Evolutionary conservation across 2,888 invertebrate genomes (phyloP).

Genomic region (Eilema caniola): DNA sequence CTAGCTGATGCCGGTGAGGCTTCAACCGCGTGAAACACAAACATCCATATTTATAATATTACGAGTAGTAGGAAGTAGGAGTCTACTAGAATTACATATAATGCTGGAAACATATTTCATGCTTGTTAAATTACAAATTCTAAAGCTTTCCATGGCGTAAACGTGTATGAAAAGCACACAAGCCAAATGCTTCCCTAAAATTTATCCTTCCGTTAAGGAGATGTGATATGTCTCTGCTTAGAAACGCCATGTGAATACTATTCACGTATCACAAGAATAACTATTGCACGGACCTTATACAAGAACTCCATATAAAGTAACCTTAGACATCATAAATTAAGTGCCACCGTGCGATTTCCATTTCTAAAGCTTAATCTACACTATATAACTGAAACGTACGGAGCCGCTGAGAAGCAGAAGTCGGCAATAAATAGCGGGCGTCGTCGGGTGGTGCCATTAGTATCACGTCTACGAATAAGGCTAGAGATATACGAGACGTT

Average conservation of each 20-base stretch:
- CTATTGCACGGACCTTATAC: slow-evolving; percentile 3
- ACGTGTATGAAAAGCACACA: neutral
- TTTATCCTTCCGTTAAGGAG: neutral
- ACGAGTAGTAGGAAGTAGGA: no score
- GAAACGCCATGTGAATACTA: neutral
- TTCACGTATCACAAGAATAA: slow-evolving; percentile 3
- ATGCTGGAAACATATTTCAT: neutral
- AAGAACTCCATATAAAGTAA: slow-evolving; percentile 17
- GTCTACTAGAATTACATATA: no score
- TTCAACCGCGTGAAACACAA: no score
- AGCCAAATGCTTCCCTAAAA: neutral
- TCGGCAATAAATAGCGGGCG: slow-evolving; percentile 53
- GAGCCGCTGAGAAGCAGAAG: slow-evolving; percentile 48
- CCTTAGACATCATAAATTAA: slow-evolving; percentile 39
- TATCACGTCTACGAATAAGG: slow-evolving; percentile 55
- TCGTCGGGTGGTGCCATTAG: slow-evolving; percentile 60
- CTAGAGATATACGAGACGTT: slow-evolving; percentile 30
- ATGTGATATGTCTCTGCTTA: neutral
- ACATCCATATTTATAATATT: no score
- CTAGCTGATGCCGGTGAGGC: no score
- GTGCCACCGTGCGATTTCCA: slow-evolving; percentile 34
- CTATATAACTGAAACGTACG: slow-evolving; percentile 50
- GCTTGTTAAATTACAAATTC: neutral
- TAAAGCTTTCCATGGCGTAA: neutral
- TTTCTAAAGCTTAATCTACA: slow-evolving; percentile 53